A percentile compares a stretch with the other conserved stretches of the same genome.
Evolutionary conservation across 2,113 vertebrate genomes (phyloP).

Genomic region (Maccullochella peelii): DNA sequence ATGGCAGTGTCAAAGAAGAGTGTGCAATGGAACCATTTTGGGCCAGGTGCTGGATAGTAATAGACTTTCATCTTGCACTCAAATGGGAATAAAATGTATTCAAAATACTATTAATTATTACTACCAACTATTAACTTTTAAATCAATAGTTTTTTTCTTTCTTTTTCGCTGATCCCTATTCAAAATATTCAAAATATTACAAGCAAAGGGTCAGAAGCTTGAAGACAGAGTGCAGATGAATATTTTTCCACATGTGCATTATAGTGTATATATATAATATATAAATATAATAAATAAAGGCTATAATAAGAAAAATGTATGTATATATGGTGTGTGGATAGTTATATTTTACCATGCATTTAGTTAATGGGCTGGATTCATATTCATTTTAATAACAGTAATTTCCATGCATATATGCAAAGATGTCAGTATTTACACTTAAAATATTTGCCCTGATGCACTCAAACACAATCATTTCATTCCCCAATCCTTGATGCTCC

Average conservation of each 20-base stretch:
- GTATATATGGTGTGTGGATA: background rate
- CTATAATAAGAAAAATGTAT: background rate
- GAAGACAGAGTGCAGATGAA: background rate
- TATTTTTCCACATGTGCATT: background rate
- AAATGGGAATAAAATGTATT: constrained; percentile 5
- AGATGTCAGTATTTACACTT: background rate
- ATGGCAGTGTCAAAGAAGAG: constrained; percentile 42
- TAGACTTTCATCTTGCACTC: background rate
- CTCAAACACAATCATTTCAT: background rate
- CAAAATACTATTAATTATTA: constrained; percentile 2
- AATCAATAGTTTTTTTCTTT: background rate
- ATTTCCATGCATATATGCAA: background rate
- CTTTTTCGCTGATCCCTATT: background rate
- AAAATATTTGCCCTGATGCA: background rate
- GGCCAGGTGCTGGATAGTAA: background rate
- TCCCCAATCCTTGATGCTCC: background rate
- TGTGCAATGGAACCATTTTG: constrained; percentile 27
- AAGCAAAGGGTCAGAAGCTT: background rate
- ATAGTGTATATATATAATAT: no score
- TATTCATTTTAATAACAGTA: background rate
- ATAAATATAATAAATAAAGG: background rate
- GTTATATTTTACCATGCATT: background rate
- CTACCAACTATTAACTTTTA: no score
- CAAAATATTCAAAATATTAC: background rate
- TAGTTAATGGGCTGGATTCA: background rate